These are phyloP conservation scores for Malthinus flaveolus DNA, from an alignment of 2,888 invertebrate genomes.

Conservation along the genomic window DNA sequence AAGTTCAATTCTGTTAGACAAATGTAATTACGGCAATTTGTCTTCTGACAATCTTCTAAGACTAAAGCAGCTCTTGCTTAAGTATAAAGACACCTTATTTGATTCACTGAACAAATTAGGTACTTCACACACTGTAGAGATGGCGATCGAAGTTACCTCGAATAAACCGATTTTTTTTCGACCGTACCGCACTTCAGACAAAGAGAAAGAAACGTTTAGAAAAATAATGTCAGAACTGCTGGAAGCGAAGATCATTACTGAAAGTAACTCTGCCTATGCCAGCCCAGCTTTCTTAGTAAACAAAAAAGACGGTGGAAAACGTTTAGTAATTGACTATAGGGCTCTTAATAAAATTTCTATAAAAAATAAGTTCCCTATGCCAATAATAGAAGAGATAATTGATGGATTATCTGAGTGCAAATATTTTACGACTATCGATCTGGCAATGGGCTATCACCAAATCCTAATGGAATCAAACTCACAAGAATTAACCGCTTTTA, in stretches of 20 bases:
- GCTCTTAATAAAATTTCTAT: background rate
- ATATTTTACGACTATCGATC: background rate
- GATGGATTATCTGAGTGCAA: background rate
- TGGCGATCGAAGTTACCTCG: background rate
- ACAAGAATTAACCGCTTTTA: background rate
- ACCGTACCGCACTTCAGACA: background rate
- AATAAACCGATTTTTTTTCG: background rate
- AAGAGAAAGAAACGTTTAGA: background rate
- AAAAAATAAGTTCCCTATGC: conserved; percentile 8
- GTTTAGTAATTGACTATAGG: background rate
- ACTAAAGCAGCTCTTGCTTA: background rate
- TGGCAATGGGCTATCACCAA: background rate
- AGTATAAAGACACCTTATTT: background rate
- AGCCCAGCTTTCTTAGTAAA: background rate
- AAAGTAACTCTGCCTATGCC: background rate
- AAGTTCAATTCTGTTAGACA: background rate
- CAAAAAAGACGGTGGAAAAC: background rate
- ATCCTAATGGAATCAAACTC: background rate
- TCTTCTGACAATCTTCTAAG: background rate
- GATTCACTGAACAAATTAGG: background rate
- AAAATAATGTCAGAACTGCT: background rate
- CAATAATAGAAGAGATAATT: conserved; percentile 5
- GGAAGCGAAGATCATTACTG: background rate
- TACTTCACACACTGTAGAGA: background rate
- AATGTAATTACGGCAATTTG: background rate